Base-by-base conservation (phyloP, 2,113 vertebrate genomes). In the Cebus imitator region DNA sequence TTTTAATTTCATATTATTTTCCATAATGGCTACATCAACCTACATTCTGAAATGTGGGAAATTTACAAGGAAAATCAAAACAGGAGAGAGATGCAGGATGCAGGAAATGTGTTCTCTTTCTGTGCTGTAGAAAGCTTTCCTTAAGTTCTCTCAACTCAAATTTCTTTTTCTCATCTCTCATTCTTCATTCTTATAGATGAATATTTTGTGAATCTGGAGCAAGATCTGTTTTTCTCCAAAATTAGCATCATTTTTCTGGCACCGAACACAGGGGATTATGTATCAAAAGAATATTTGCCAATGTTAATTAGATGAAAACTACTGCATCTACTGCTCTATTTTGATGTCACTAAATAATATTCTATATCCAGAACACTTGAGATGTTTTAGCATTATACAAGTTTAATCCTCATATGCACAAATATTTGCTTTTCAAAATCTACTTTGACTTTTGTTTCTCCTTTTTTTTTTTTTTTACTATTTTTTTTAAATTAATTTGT, bases 151-250 rank as follows among this genome's bases (percentile, higher is more conserved):
- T 61, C 55, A 32, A 57, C 30, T 87, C 37, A 27, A 8, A 16
- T 72, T 86, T 72, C 30, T 87, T 95, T 35, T 37, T n/a, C 72
- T 78, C 17, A 52, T 82, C 35, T 87, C 30, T 95, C 8, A 5
- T 70, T 61, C 90, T 87, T 96, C 45, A 89, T 40, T 73, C 66
- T 61, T 81, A 8, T 40, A 90, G 16, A 16, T 70, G 25, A 91
- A 76, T 21, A 55, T 55, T 48, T 91, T 75, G 5, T 61, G 17
- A 25, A 93, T 61, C 20, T 87, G 9, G 8, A 32, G 40, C 27
- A 89, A 72, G 32, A 95, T 97, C 43, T 90, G 21, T 70, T 87
- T 87, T 87, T 50, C 40, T 94, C 58, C 52, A 95, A 95, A 95
- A 78, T 40, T 80, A 86, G 32, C 37, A 86, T 58, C 35, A 25